Evolutionary conservation across 2,797 vertebrate species (phyloP).

Genomic region (Enteromius treurensis): DNA sequence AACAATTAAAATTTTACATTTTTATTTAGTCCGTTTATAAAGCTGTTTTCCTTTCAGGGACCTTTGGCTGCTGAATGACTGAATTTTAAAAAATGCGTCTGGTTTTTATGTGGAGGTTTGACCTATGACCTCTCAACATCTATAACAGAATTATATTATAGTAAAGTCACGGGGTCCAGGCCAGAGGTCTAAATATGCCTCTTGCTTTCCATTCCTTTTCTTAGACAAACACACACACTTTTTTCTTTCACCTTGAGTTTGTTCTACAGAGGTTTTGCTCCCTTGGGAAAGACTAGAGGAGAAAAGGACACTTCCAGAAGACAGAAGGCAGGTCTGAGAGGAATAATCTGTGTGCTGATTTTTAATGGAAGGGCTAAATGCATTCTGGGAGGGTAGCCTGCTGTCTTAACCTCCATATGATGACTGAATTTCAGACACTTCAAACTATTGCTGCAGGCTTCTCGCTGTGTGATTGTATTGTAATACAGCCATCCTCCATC

Average conservation of each 20-base stretch:
- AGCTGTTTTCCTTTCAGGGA: neutral
- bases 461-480: conserved; percentile 30
- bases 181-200: conserved; percentile 25
- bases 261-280: conserved; percentile 19
- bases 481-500: conserved; percentile 18
- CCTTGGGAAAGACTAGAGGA: conserved; percentile 22
- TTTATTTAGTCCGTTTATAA: neutral
- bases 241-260: conserved; percentile 38
- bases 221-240: conserved; percentile 30
- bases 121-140: conserved; percentile 32
- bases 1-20: neutral
- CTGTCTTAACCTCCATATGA: conserved; percentile 36
- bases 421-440: conserved; percentile 44
- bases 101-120: conserved; percentile 26
- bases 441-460: conserved; percentile 40
- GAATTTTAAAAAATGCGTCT: neutral
- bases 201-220: conserved; percentile 37
- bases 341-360: conserved; percentile 48
- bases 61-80: neutral
- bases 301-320: conserved; percentile 28
- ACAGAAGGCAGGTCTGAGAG: conserved; percentile 28
- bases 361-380: conserved; percentile 48
- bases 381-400: conserved; percentile 24
- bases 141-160: conserved; percentile 38
- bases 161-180: conserved; percentile 24